phyloP scores from a whole-genome alignment of 2,113 vertebrate species.

The Dasyprocta punctata region DNA sequence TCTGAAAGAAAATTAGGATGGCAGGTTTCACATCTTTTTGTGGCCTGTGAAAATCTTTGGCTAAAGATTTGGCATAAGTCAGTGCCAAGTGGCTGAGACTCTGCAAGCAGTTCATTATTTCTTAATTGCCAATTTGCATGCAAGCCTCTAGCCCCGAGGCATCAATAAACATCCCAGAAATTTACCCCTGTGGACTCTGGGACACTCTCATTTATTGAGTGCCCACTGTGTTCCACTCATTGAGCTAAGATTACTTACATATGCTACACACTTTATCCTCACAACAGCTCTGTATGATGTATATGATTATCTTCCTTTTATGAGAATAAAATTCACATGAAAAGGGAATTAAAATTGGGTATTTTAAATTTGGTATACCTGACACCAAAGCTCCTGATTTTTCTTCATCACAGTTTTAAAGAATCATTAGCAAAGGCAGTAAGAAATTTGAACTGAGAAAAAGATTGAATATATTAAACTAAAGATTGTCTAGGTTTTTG shows the following conservation, averaged over 20 bases:
- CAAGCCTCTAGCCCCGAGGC: slow-evolving; percentile 13
- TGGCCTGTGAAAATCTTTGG: slow-evolving; percentile 31
- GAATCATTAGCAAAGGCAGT: slow-evolving; percentile 34
- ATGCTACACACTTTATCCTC: background rate
- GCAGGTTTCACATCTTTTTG: background rate
- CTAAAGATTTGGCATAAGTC: slow-evolving; percentile 48
- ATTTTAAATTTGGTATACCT: background rate
- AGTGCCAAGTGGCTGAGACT: slow-evolving; percentile 9
- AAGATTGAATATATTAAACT: background rate
- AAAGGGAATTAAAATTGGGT: background rate
- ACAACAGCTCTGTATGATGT: background rate
- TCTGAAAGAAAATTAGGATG: background rate
- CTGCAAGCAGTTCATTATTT: slow-evolving; percentile 54
- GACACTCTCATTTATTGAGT: background rate
- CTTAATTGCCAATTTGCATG: slow-evolving; percentile 62
- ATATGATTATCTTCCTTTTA: background rate
- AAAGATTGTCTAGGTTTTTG: background rate
- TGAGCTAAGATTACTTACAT: background rate
- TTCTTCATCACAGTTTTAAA: background rate
- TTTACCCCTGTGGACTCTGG: background rate
- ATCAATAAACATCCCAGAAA: background rate
- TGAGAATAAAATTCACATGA: background rate
- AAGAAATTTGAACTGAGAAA: background rate
- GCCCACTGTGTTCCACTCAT: background rate
- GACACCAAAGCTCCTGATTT: background rate